Evolutionary conservation across 2,888 invertebrate genomes (phyloP).

Genomic region (Hybos culiciformis): DNA sequence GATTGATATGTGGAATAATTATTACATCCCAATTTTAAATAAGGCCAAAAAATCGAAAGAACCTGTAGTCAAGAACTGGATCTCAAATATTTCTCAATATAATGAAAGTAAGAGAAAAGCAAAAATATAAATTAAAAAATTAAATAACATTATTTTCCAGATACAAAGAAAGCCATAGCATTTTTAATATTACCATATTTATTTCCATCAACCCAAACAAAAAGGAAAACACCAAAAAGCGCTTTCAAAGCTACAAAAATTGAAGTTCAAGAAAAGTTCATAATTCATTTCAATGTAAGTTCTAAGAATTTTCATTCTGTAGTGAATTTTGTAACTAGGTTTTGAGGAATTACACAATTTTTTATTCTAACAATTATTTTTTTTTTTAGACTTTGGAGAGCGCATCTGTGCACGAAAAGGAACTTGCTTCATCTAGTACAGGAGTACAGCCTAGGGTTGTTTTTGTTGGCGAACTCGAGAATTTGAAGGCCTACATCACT

Average conservation of each 20-base stretch:
- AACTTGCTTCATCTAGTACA: no score
- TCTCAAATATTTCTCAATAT: not conserved
- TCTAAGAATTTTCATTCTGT: not conserved
- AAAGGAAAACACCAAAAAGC: not conserved
- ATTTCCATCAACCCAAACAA: constrained; percentile 4
- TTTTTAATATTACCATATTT: constrained; percentile 7
- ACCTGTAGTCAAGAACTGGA: not conserved
- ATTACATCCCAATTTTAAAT: not conserved
- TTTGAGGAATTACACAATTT: no score
- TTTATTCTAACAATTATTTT: no score
- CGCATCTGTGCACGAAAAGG: no score
- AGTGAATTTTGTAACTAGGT: not conserved
- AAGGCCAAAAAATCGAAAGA: not conserved
- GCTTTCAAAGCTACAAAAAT: constrained; percentile 5
- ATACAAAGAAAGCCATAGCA: not conserved
- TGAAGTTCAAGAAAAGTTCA: constrained; percentile 7
- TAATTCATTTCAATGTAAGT: constrained; percentile 6
- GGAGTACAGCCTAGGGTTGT: no score
- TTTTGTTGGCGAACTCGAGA: no score
- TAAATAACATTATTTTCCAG: not conserved
- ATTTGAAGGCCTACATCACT: no score
- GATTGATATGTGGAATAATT: not conserved
- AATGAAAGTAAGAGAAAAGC: not conserved
- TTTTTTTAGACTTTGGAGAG: no score
- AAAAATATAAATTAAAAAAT: not conserved